Evolutionary conservation across 2,888 invertebrate genomes (phyloP).

Genomic region (Scaptomyza caliginosa): DNA sequence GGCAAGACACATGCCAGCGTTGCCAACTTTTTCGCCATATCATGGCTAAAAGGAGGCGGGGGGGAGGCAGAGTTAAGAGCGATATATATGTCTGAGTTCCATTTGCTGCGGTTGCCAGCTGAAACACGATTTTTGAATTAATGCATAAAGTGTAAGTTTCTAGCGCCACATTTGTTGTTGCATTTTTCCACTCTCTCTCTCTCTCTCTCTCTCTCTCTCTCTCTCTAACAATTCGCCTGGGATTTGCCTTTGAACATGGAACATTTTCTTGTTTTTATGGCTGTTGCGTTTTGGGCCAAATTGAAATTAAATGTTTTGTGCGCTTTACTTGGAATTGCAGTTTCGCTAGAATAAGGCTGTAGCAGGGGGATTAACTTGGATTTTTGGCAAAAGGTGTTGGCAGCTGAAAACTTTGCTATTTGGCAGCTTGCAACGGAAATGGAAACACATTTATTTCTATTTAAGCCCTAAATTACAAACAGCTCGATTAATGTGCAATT

Average conservation of each 20-base stretch:
- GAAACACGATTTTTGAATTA: conserved; percentile 70
- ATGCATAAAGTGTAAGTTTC: conserved; percentile 64
- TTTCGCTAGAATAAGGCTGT: too few species aligned
- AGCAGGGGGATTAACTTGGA: background rate
- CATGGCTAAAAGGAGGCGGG: background rate
- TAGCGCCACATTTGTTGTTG: conserved; percentile 18
- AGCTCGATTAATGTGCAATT: background rate
- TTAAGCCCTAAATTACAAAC: background rate
- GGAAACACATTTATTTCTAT: background rate
- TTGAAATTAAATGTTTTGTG: conserved; percentile 65
- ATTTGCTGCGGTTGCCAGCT: conserved; percentile 49
- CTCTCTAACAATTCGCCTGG: background rate
- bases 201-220: background rate
- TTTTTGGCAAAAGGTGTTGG: conserved; percentile 35
- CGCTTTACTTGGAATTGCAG: conserved; percentile 7
- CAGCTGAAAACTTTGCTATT: conserved; percentile 16
- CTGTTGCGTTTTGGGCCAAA: conserved; percentile 52
- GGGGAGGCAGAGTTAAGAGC: background rate
- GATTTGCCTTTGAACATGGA: background rate
- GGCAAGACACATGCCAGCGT: conserved; percentile 32
- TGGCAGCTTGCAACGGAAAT: background rate
- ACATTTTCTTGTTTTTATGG: conserved; percentile 19
- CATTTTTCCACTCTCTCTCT: conserved; percentile 5
- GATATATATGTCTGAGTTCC: background rate
- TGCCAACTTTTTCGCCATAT: conserved; percentile 38